Base-by-base conservation (phyloP, 2,888 invertebrate genomes). In the Hoplodrina blanda region DNA sequence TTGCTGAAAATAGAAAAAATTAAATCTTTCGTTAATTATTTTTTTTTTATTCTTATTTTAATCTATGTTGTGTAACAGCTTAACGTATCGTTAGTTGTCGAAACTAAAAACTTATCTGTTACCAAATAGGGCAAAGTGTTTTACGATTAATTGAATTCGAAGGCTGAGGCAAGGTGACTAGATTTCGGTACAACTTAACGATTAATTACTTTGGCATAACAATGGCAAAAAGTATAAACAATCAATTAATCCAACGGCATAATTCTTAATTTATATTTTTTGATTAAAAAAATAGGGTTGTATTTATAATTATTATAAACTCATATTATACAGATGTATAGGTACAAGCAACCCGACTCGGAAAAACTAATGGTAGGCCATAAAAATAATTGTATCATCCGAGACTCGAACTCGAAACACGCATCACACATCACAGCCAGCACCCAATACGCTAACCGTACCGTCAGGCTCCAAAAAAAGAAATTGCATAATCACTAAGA, bases 1-100 rank as follows among this genome's bases (percentile, higher is more conserved):
- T 78, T 91, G 73, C 91, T 92, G 89, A 62, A 91, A 91, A 59
- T 25, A 66, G 56, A 72, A 80, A 54, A n/a, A 19, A 25, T 3
- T 57, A 20, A 52, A 49, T 46, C 13, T 25, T 53, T 55, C 11
- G 61, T 41, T 8, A 33, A 46, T 19, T 41, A 33, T 13, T 7
- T 49, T 44, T 44, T 46, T 19, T 19, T 52, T 41, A 19, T 50
- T 46, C 33, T 54, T 64, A 4, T 44, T 20, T 44, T 15, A 61
- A 46, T 54, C 20, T 30, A 25, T 30, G 54, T 72, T 67, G 50
- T 49, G 50, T 46, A 78, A 55, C 10, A 37, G n/a, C 25, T 62
- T 41, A 53, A 55, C 11, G 17, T 65, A 62, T 73, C 52, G 59
- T 49, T n/a, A 69, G 50, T 71, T 62, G 30, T 63, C 19, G 53